These are phyloP conservation scores for Stenichneumon culpator DNA, from an alignment of 2,888 invertebrate genomes.

Conservation along the genomic window DNA sequence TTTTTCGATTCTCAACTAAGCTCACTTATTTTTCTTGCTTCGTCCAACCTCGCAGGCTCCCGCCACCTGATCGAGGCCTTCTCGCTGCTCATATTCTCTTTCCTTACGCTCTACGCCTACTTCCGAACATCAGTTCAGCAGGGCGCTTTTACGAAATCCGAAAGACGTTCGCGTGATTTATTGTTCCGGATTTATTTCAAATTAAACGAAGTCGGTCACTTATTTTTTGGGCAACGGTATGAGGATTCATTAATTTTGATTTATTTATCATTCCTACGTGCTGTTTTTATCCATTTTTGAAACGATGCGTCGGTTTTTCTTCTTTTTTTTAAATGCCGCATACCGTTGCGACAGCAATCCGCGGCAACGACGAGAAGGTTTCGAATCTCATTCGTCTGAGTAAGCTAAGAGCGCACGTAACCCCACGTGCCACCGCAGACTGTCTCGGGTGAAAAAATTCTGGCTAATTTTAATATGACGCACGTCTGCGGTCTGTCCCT, in stretches of 20 bases:
- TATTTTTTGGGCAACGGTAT: not conserved
- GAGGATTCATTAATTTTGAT: not conserved
- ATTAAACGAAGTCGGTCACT: not conserved
- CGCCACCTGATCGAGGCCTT: slow-evolving; percentile 2
- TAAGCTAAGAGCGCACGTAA: slow-evolving; percentile 12
- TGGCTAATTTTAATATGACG: slow-evolving; percentile 66
- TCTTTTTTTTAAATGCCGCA: not conserved
- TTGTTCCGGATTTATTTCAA: not conserved
- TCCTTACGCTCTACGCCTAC: slow-evolving; percentile 11
- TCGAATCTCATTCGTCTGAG: slow-evolving; percentile 5
- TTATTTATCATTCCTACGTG: slow-evolving; percentile 7
- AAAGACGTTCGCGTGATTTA: slow-evolving; percentile 13
- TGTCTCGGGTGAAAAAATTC: slow-evolving; percentile 50
- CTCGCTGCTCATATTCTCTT: not conserved
- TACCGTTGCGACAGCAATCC: not conserved
- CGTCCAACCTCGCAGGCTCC: slow-evolving; percentile 46
- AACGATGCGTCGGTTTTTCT: not conserved
- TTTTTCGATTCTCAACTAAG: slow-evolving; percentile 26
- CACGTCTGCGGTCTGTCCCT: slow-evolving; percentile 9
- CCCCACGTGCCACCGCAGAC: slow-evolving; percentile 16
- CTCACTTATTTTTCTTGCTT: slow-evolving; percentile 17
- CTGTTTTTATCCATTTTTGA: not conserved
- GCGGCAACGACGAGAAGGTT: not conserved
- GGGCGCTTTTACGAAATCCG: not conserved
- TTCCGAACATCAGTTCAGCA: slow-evolving; percentile 18